phyloP scores from a whole-genome alignment of 53 echinoderm and acorn worm genomes.

The Paelopatides confundens region DNA sequence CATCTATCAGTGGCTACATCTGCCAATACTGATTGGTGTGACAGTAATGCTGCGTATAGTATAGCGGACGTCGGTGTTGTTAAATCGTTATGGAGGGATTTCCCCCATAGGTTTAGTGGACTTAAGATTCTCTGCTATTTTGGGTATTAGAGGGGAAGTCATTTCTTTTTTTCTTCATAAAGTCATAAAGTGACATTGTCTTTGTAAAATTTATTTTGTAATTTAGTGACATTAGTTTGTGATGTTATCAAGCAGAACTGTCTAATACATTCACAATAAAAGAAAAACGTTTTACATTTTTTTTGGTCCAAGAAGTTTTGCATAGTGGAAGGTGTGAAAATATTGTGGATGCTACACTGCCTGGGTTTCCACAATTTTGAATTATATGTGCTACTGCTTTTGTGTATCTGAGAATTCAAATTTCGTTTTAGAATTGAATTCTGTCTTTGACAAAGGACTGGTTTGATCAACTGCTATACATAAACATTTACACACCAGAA shows the following conservation, averaged over 20 bases:
- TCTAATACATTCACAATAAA: conserved; percentile 36
- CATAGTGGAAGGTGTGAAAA: neutral
- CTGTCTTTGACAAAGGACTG: too few relatives aligned
- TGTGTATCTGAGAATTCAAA: too few relatives aligned
- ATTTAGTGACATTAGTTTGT: conserved; percentile 39
- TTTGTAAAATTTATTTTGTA: conserved; percentile 40
- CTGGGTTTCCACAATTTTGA: too few relatives aligned
- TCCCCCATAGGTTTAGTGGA: too few relatives aligned
- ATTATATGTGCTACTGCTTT: too few relatives aligned
- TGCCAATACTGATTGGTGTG: too few relatives aligned
- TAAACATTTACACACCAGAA: too few relatives aligned
- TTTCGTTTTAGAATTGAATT: too few relatives aligned
- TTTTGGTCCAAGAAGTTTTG: neutral
- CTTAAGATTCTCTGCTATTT: too few relatives aligned
- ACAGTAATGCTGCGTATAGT: neutral
- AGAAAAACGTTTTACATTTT: neutral
- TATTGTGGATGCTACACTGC: too few relatives aligned
- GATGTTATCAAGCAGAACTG: conserved; percentile 41
- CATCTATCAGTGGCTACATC: too few relatives aligned
- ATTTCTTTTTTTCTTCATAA: conserved; percentile 11
- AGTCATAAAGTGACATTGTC: neutral
- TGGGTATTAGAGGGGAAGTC: neutral
- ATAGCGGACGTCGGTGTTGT: neutral
- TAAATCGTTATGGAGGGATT: neutral
- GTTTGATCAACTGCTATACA: too few relatives aligned